phyloP scores from a whole-genome alignment of 2,888 invertebrate species.

The Allygus modestus region DNA sequence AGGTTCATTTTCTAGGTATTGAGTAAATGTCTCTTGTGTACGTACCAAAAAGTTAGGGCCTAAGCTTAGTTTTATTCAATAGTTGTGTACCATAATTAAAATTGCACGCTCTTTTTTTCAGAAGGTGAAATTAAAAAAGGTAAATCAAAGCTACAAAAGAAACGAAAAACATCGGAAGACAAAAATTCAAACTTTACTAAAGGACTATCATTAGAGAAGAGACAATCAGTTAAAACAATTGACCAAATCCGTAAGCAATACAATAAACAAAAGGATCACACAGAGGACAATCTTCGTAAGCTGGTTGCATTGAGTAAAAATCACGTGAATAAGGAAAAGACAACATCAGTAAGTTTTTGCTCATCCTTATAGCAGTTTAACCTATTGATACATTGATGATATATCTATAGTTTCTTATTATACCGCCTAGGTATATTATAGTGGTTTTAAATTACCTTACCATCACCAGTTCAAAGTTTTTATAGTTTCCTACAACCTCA shows the following conservation, averaged over 20 bases:
- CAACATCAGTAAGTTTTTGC: conserved; percentile 48
- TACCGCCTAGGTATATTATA: no score
- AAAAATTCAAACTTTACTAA: not conserved
- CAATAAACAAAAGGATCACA: conserved; percentile 40
- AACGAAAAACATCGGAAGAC: not conserved
- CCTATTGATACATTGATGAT: no score
- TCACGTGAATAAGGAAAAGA: conserved; percentile 44
- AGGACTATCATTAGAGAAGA: conserved; percentile 2
- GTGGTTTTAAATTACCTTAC: no score
- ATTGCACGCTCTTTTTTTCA: not conserved
- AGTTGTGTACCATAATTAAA: no score
- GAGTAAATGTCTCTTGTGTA: no score
- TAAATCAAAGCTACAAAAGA: not conserved
- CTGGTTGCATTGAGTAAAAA: conserved; percentile 35
- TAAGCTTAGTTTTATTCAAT: no score
- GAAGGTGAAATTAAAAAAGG: not conserved
- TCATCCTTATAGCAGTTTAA: no score
- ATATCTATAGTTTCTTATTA: no score
- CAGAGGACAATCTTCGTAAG: conserved; percentile 60
- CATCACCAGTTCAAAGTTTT: no score
- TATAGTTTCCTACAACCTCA: no score
- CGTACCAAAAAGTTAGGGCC: no score
- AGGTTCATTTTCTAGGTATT: no score
- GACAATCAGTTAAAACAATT: not conserved
- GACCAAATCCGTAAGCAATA: conserved; percentile 41